Percentiles rank a stretch among this genome's conserved stretches.
Conservation (phyloP, 2,888 invertebrate species). For the Tridacna gigas region DNA sequence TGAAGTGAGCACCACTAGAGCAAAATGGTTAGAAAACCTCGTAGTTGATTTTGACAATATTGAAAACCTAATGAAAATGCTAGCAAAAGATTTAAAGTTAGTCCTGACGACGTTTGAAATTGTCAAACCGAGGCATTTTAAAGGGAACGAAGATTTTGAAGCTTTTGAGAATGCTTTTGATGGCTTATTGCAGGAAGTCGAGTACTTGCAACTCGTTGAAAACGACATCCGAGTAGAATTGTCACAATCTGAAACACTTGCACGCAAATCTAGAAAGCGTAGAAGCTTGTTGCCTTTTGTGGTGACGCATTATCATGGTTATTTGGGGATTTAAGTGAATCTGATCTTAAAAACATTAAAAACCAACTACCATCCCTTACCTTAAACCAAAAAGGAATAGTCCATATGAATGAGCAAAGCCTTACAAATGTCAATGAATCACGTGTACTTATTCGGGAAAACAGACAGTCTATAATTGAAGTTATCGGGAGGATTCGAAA, state of each 20-base stretch:
- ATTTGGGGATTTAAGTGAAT: background rate
- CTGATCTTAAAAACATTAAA: background rate
- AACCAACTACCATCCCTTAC: background rate
- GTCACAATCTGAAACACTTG: background rate
- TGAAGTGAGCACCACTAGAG: too few species aligned
- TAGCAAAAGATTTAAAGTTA: background rate
- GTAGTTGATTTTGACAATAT: background rate
- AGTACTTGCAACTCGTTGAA: background rate
- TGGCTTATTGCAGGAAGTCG: background rate
- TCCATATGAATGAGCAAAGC: background rate
- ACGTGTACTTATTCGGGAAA: background rate
- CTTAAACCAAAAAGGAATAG: background rate
- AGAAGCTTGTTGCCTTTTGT: background rate
- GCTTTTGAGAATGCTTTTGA: background rate
- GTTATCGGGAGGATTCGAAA: background rate
- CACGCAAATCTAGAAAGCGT: background rate
- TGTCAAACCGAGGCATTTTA: background rate
- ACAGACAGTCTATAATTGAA: background rate
- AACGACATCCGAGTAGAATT: background rate
- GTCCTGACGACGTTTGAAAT: background rate
- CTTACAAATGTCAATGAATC: background rate
- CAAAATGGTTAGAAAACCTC: background rate
- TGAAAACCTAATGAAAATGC: background rate
- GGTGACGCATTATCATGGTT: background rate
- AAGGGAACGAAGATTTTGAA: background rate